Evolutionary conservation across 23 tunicate genomes (phyloP).

Genomic region (Diplosoma virens): DNA sequence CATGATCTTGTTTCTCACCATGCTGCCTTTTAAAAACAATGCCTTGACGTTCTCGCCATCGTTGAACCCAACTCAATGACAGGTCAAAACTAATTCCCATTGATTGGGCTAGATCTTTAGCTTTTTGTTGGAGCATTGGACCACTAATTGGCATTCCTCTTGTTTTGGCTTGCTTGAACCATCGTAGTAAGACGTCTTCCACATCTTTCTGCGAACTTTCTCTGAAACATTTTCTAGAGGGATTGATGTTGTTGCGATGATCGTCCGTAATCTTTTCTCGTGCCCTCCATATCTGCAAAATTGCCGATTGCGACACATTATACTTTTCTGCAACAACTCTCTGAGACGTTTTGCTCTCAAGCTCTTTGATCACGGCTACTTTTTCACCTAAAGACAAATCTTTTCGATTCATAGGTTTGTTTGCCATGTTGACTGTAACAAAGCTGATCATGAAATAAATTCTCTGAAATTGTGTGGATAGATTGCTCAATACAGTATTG

Average conservation of each 20-base stretch:
- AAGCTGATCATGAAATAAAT: too few relatives aligned
- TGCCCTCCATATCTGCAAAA: too few relatives aligned
- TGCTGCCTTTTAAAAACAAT: slow-evolving; percentile 39
- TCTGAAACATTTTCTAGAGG: slow-evolving; percentile 21
- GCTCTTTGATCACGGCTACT: too few relatives aligned
- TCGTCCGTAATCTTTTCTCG: slow-evolving; percentile 5
- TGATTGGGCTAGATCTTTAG: slow-evolving; percentile 15
- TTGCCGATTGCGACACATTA: too few relatives aligned
- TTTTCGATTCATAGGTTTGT: too few relatives aligned
- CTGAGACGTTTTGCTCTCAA: too few relatives aligned
- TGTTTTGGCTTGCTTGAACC: slow-evolving; percentile 36
- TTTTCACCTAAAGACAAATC: too few relatives aligned
- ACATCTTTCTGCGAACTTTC: slow-evolving; percentile 19
- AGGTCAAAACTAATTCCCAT: slow-evolving; percentile 17
- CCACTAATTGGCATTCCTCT: slow-evolving; percentile 21
- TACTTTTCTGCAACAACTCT: too few relatives aligned
- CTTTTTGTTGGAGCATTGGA: slow-evolving; percentile 38
- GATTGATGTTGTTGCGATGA: slow-evolving; percentile 31
- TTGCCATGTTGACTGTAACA: too few relatives aligned
- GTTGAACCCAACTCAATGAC: slow-evolving; percentile 17
- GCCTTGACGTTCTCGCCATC: slow-evolving; percentile 15
- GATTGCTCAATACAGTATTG: too few relatives aligned
- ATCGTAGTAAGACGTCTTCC: slow-evolving; percentile 22
- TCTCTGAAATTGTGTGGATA: too few relatives aligned
- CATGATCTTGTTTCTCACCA: slow-evolving; percentile 36